A percentile compares a stretch with the other conserved stretches of the same genome.
Evolutionary conservation across 1,140 invertebrate genomes (phyloP).

Genomic region (Drosophila navojoa): DNA sequence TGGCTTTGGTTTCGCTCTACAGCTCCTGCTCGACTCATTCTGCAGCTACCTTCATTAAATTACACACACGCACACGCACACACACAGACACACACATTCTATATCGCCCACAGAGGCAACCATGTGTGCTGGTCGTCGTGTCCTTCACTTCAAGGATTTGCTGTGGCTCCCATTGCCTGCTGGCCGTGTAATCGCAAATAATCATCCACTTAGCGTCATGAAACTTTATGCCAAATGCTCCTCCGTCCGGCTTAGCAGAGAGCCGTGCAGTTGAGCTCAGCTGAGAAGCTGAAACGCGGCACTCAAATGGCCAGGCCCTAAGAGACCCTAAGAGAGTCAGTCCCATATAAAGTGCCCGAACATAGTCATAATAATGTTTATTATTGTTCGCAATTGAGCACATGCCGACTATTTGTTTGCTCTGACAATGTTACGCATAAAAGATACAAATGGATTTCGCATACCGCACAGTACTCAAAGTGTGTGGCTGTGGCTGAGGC

Average conservation of each 20-base stretch:
- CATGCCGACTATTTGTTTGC: slow-evolving; percentile 26
- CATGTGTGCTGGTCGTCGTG: slow-evolving; percentile 52
- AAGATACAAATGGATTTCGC: slow-evolving; percentile 40
- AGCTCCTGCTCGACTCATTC: slow-evolving; percentile 8
- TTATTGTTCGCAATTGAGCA: slow-evolving; percentile 67
- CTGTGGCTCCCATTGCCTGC: slow-evolving; percentile 34
- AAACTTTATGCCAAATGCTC: slow-evolving; percentile 73
- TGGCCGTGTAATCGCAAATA: slow-evolving; percentile 76
- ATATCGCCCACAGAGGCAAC: slow-evolving; percentile 20
- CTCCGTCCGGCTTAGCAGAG: slow-evolving; percentile 18
- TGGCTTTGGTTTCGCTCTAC: slow-evolving; percentile 26
- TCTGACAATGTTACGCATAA: slow-evolving; percentile 19
- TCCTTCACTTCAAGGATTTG: slow-evolving; percentile 75
- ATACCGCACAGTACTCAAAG: slow-evolving; percentile 1
- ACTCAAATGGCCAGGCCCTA: slow-evolving; percentile 17
- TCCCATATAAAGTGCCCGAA: slow-evolving; percentile 59
- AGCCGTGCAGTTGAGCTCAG: slow-evolving; percentile 1
- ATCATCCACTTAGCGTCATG: slow-evolving; percentile 79
- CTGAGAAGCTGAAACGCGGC: slow-evolving; percentile 11
- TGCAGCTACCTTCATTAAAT: slow-evolving; percentile 67
- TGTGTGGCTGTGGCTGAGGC: background rate
- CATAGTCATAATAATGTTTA: slow-evolving; percentile 77
- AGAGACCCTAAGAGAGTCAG: slow-evolving; percentile 46
- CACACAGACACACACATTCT: too few species aligned
- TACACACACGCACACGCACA: slow-evolving; percentile 27